Conservation (phyloP, 30 jellyfish, hydroid and myxozoan genomes). For the Catostylus mosaicus region DNA sequence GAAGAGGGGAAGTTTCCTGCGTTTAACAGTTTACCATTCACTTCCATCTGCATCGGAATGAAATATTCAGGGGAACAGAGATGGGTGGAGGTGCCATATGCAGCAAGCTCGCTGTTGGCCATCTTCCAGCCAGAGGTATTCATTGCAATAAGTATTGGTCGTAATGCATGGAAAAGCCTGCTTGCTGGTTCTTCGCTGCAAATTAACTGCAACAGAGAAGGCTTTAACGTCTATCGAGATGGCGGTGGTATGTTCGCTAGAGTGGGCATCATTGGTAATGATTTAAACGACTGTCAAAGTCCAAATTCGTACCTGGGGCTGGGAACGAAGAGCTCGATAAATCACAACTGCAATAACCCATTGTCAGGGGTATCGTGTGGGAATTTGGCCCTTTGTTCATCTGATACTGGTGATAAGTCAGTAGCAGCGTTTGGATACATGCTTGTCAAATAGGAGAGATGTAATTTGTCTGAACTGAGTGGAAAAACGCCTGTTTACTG, state of each 20-base stretch:
- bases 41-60: conserved; percentile 42
- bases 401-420: conserved; percentile 36
- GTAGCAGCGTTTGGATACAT: conserved; percentile 27
- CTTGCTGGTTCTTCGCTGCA: conserved; percentile 34
- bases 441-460: background rate
- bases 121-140: conserved; percentile 6
- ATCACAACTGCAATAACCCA: background rate
- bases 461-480: no score
- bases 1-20: conserved; percentile 56
- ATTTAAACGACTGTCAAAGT: conserved; percentile 18
- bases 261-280: conserved; percentile 28
- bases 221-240: conserved; percentile 13
- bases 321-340: conserved; percentile 7
- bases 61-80: background rate
- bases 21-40: background rate
- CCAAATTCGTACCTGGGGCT: conserved; percentile 50
- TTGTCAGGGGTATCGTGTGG: conserved; percentile 31
- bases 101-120: conserved; percentile 6
- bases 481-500: no score
- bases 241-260: conserved; percentile 36
- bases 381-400: conserved; percentile 26
- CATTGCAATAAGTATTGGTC: conserved; percentile 18
- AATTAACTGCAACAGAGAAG: conserved; percentile 38
- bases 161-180: conserved; percentile 42
- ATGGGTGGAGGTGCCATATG: conserved; percentile 13